These are phyloP conservation scores for Novumbra hubbsi DNA, from an alignment of 2,797 vertebrate species.

Conservation along the genomic window DNA sequence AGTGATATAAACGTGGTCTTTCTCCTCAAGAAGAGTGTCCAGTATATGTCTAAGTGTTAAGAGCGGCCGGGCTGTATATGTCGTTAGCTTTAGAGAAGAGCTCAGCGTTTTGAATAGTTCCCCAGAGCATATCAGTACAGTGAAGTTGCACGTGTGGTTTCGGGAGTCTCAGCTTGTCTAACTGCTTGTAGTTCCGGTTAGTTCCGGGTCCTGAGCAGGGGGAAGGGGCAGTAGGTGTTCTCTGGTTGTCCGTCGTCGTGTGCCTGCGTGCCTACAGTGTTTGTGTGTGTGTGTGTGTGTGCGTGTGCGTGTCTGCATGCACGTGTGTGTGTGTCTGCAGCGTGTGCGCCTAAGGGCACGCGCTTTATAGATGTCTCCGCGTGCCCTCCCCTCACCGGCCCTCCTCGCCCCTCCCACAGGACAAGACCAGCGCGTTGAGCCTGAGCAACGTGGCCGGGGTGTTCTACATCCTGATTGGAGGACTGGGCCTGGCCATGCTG, in stretches of 20 bases:
- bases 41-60: neutral
- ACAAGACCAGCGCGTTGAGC: slow-evolving; percentile 98
- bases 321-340: neutral
- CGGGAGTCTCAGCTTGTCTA: neutral
- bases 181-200: neutral
- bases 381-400: slow-evolving; percentile 4
- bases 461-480: slow-evolving; percentile 99
- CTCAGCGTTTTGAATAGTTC: neutral
- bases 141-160: neutral
- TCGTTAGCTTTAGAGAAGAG: neutral
- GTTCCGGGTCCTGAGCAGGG: neutral
- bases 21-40: neutral
- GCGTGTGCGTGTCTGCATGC: slow-evolving; percentile 11
- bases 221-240: neutral
- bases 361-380: neutral
- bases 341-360: neutral
- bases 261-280: neutral
- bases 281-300: neutral
- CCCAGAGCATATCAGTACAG: neutral
- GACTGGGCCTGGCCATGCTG: slow-evolving; percentile 98
- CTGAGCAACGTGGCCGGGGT: slow-evolving; percentile 98
- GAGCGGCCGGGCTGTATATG: neutral
- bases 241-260: neutral
- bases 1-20: neutral
- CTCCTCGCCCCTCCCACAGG: slow-evolving; percentile 69